Evolutionary conservation across 2,113 vertebrate species (phyloP).

Genomic region (Spea multiplicata): DNA sequence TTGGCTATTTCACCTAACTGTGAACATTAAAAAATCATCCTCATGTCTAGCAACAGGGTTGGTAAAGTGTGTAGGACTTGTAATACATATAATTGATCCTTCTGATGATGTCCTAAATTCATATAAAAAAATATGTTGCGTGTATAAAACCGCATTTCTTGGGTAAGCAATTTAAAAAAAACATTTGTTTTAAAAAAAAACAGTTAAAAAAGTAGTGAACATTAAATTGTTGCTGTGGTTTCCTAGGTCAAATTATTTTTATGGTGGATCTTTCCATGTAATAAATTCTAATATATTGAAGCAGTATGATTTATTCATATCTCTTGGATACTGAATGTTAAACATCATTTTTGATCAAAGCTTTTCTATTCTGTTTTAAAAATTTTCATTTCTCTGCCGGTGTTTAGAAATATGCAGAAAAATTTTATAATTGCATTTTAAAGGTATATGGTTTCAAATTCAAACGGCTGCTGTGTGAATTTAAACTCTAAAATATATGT

Average conservation of each 20-base stretch:
- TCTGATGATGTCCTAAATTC: too few relatives aligned
- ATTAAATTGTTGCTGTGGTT: not conserved
- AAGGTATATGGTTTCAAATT: not conserved
- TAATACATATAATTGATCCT: too few relatives aligned
- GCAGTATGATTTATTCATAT: not conserved
- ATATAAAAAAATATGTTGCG: too few relatives aligned
- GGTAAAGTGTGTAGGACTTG: too few relatives aligned
- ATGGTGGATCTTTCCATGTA: not conserved
- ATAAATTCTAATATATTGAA: not conserved
- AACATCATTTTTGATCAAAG: constrained; percentile 1
- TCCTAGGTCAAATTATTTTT: not conserved
- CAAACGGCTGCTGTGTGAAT: not conserved
- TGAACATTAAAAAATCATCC: too few relatives aligned
- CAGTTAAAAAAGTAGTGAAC: too few relatives aligned
- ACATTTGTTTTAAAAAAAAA: too few relatives aligned
- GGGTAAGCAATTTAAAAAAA: too few relatives aligned
- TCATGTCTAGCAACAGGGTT: too few relatives aligned
- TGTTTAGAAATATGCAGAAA: not conserved
- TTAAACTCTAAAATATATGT: not conserved
- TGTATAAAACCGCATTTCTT: too few relatives aligned
- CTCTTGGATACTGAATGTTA: not conserved
- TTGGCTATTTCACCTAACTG: too few relatives aligned
- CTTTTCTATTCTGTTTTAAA: constrained; percentile 2
- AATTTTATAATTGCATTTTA: not conserved
- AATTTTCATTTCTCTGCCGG: constrained; percentile 1